phyloP scores from a whole-genome alignment of 2,113 vertebrate species.

The Phalacrocorax aristotelis region DNA sequence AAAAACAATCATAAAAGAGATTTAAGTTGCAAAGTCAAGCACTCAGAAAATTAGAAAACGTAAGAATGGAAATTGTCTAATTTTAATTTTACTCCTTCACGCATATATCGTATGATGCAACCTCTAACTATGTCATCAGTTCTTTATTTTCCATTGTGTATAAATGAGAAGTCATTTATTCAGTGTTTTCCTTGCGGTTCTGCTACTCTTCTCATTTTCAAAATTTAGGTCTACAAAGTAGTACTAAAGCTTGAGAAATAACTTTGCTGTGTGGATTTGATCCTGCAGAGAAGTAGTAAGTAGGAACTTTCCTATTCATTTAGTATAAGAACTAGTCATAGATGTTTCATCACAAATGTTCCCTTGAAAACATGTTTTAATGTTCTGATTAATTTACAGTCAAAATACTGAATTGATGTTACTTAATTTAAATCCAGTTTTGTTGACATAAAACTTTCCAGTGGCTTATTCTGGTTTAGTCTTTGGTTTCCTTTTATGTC shows the following conservation, averaged over 20 bases:
- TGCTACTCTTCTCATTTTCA: not conserved
- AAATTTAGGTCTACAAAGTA: not conserved
- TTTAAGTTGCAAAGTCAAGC: not conserved
- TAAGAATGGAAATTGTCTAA: not conserved
- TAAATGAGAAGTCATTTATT: not conserved
- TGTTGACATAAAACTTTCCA: constrained; percentile 61
- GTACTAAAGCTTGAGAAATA: not conserved
- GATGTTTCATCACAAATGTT: constrained; percentile 20
- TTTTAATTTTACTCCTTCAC: not conserved
- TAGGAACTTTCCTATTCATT: not conserved
- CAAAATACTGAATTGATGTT: constrained; percentile 47
- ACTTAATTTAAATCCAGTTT: constrained; percentile 48
- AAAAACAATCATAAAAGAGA: not conserved
- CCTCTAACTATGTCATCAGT: not conserved
- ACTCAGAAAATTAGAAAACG: not conserved
- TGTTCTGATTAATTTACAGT: constrained; percentile 42
- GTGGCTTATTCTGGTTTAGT: constrained; percentile 55
- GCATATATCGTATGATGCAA: not conserved
- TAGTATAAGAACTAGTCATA: not conserved
- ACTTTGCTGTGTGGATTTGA: not conserved
- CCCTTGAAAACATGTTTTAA: constrained; percentile 31
- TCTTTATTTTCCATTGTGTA: not conserved
- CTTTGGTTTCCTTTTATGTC: constrained; percentile 65
- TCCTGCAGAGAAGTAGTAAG: not conserved
- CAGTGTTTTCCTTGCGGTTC: not conserved